Base-by-base conservation (phyloP, 2,797 vertebrate genomes). In the Darevskia nairensis region DNA sequence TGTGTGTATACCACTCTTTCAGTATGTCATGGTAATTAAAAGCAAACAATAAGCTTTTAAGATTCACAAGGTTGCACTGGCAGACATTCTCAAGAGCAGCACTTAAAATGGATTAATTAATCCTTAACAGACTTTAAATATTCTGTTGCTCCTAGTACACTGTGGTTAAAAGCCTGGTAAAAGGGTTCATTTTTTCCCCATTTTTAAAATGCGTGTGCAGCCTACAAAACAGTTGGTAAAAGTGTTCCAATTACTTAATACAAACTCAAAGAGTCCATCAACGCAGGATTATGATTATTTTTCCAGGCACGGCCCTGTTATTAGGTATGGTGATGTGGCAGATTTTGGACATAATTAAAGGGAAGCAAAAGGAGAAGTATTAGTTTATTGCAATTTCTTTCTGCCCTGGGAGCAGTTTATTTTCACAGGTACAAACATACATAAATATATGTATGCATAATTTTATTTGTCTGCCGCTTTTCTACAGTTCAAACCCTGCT, bases 21-120 rank as follows among this genome's bases (percentile, higher is more conserved):
- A 66, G 7, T 80, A 0, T 10, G 55, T n/a, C 64, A 59, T 71
- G 78, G 85, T 61, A 86, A 89, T 80, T 84, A 77, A 83, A 77
- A 89, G 55, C 82, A 89, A 85, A 89, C 82, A 80, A 46, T 46
- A 80, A 79, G 88, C 25, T 80, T 84, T 85, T 74, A 80, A 74
- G 68, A 85, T 64, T 32, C 0, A 85, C 81, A 76, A 19, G 1
- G 82, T 92, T 93, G 86, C 89, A 86, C 35, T 80, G 80, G 84
- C 87, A 93, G 72, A 4, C 44, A 87, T 91, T 80, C 19, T 17
- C 83, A 75, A 75, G 66, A 76, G 27, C 3, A 5, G 86, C 84
- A 77, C 68, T 88, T 89, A 59, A 72, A 91, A 21, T 1, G 1
- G 17, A 90, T 80, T 64, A 88, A 88, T 88, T 79, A 80, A 71